Conservation (phyloP, 2,797 vertebrate genomes). For the Eospalax fontanierii region DNA sequence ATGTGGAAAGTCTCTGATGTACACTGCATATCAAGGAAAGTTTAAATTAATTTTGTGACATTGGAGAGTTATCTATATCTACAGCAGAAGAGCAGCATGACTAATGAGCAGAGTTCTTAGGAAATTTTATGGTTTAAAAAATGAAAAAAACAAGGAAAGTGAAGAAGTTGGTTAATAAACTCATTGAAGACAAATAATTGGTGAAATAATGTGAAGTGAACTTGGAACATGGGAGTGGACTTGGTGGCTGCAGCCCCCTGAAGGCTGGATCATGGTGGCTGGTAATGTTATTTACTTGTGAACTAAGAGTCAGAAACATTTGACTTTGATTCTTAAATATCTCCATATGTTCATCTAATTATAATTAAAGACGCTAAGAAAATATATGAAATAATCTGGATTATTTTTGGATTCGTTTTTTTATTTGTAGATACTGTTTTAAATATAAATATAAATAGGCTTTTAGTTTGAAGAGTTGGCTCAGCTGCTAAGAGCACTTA, state of each 20-base stretch:
- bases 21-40: not conserved
- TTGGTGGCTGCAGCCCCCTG: not conserved
- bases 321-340: not conserved
- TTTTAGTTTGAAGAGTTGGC: no score
- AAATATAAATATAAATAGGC: no score
- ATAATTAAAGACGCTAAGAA: not conserved
- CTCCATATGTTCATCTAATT: not conserved
- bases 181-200: not conserved
- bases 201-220: no score
- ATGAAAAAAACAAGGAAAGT: not conserved
- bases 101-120: not conserved
- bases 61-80: not conserved
- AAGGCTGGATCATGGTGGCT: not conserved
- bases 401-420: not conserved
- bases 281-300: not conserved
- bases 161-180: not conserved
- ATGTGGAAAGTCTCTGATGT: not conserved
- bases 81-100: not conserved
- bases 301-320: not conserved
- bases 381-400: not conserved
- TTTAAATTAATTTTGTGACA: not conserved
- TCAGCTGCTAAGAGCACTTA: no score
- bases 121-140: not conserved
- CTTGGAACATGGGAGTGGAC: not conserved
- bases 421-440: not conserved